Evolutionary conservation across 2,113 vertebrate genomes (phyloP).

Genomic region (Toxotes chatareus): DNA sequence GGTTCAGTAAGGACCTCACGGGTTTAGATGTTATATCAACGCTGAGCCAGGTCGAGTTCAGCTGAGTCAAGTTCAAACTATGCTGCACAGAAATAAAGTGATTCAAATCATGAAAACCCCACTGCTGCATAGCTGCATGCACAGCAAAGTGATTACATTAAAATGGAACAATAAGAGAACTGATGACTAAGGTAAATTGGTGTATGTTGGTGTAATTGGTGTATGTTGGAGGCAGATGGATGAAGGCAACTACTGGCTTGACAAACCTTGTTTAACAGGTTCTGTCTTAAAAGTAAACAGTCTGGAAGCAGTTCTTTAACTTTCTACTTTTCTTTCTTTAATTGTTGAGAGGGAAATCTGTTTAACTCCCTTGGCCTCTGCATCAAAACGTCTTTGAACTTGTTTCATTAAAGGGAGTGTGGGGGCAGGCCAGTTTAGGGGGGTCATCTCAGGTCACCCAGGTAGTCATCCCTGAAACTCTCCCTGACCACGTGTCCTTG

Average conservation of each 20-base stretch:
- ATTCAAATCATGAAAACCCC: too few relatives aligned
- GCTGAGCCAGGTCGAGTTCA: not conserved
- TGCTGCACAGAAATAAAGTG: not conserved
- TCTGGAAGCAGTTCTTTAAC: not conserved
- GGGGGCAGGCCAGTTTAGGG: not conserved
- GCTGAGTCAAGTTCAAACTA: not conserved
- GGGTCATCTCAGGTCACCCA: not conserved
- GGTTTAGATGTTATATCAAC: too few relatives aligned
- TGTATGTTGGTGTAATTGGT: too few relatives aligned
- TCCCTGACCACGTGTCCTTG: not conserved
- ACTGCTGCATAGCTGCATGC: too few relatives aligned
- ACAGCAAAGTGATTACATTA: not conserved
- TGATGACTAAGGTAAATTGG: not conserved
- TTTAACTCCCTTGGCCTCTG: not conserved
- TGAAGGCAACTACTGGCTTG: too few relatives aligned
- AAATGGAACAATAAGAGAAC: not conserved
- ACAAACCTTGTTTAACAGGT: too few relatives aligned
- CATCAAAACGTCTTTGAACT: not conserved
- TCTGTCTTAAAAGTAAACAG: not conserved
- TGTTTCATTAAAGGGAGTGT: not conserved
- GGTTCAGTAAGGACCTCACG: too few relatives aligned
- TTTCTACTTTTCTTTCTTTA: not conserved
- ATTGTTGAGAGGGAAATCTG: not conserved
- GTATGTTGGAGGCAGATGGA: too few relatives aligned
- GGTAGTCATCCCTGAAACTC: not conserved